These are phyloP conservation scores for Homarus americanus DNA, from an alignment of 1,140 invertebrate genomes.

Conservation along the genomic window DNA sequence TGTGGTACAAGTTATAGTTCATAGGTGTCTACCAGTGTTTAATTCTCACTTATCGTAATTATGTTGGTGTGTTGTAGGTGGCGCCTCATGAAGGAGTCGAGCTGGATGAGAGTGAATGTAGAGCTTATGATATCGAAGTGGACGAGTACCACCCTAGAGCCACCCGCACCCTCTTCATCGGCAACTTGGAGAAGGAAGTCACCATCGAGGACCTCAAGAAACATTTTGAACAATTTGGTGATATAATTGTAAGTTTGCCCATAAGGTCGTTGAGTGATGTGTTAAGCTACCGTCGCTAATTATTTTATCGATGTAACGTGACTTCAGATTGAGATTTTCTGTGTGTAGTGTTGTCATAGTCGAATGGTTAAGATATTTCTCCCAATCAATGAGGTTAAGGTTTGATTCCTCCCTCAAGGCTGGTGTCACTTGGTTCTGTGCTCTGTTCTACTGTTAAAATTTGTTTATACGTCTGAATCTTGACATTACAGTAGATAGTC, in stretches of 20 bases:
- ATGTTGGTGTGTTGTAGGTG: slow-evolving; percentile 65
- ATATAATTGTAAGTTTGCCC: slow-evolving; percentile 90
- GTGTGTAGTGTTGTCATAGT: no score
- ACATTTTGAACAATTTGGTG: slow-evolving; percentile 95
- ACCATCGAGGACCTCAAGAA: slow-evolving; percentile 91
- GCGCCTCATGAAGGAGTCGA: slow-evolving; percentile 75
- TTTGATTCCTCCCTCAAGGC: no score
- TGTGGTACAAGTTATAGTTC: neutral
- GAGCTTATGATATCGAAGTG: slow-evolving; percentile 89
- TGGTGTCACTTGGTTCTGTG: no score
- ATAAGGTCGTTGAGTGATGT: no score
- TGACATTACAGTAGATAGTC: no score
- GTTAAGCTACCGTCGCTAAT: no score
- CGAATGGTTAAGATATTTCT: no score
- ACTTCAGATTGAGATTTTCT: no score
- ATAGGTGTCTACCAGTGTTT: neutral
- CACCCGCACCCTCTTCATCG: slow-evolving; percentile 90
- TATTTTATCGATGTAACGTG: no score
- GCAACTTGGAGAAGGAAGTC: slow-evolving; percentile 96
- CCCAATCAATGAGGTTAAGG: no score
- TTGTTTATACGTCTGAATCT: no score
- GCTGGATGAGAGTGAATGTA: slow-evolving; percentile 76
- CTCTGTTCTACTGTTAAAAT: no score
- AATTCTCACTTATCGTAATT: neutral
- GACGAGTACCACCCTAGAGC: slow-evolving; percentile 97